These are phyloP conservation scores for Anticlea derivata DNA, from an alignment of 2,888 invertebrate genomes.

Conservation along the genomic window DNA sequence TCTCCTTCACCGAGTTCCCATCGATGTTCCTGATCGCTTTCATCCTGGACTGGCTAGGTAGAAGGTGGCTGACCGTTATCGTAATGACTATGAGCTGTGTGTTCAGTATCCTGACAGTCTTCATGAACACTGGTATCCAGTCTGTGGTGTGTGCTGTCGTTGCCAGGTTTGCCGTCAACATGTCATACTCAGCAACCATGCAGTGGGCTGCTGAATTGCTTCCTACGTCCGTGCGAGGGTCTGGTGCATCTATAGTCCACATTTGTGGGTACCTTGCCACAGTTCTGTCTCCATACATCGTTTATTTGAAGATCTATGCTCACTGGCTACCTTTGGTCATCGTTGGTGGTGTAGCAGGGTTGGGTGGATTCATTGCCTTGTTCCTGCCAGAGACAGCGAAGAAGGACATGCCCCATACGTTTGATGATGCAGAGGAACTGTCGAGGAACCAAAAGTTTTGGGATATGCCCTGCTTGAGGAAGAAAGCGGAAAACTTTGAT, in stretches of 20 bases:
- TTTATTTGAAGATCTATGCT: conserved; percentile 53
- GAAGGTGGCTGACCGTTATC: conserved; percentile 54
- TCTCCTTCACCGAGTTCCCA: conserved; percentile 60
- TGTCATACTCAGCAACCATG: conserved; percentile 50
- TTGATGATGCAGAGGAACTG: conserved; percentile 63
- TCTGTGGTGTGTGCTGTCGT: conserved; percentile 55
- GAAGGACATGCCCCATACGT: conserved; percentile 67
- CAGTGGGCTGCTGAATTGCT: conserved; percentile 64
- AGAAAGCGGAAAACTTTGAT: conserved; percentile 32
- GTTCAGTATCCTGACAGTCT: conserved; percentile 51
- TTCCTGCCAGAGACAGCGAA: conserved; percentile 65
- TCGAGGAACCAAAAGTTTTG: conserved; percentile 51
- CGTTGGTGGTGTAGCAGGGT: conserved; percentile 45
- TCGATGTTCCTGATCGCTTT: conserved; percentile 57
- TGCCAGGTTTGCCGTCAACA: conserved; percentile 60
- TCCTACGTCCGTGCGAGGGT: conserved; percentile 59
- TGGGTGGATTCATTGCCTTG: conserved; percentile 49
- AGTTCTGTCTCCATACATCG: conserved; percentile 61
- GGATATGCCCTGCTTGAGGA: conserved; percentile 54
- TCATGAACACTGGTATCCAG: conserved; percentile 45
- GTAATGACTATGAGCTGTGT: conserved; percentile 49
- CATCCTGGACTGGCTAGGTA: conserved; percentile 58
- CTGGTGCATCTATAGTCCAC: conserved; percentile 56
- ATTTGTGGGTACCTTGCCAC: conserved; percentile 57
- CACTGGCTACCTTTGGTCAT: conserved; percentile 61